These are phyloP conservation scores for Oxycera nigricornis DNA, from an alignment of 2,888 invertebrate genomes.

Conservation along the genomic window DNA sequence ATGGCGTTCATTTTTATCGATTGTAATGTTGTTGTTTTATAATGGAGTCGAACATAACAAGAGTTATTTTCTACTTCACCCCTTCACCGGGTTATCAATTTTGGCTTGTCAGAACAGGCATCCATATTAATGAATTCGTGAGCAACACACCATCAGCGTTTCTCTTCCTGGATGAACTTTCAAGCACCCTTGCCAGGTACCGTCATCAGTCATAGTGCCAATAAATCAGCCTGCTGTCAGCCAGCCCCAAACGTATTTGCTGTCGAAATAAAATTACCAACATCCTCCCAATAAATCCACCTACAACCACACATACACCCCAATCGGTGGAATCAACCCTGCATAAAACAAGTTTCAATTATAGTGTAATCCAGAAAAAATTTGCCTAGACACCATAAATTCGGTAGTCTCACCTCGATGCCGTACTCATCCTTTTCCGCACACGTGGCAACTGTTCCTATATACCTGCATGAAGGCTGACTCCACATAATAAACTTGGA, in stretches of 20 bases:
- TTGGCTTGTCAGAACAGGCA: too few relatives aligned
- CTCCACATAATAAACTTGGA: not conserved
- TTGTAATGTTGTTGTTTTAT: too few relatives aligned
- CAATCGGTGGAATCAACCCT: not conserved
- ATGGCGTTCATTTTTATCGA: too few relatives aligned
- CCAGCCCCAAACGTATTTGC: not conserved
- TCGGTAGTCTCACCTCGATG: constrained; percentile 10
- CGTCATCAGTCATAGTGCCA: not conserved
- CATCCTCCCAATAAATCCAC: constrained; percentile 16
- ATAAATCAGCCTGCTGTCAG: constrained; percentile 5
- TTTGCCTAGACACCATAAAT: constrained; percentile 25
- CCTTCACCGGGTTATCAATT: too few relatives aligned
- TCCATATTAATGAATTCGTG: too few relatives aligned
- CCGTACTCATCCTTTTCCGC: not conserved
- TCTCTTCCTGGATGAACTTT: too few relatives aligned
- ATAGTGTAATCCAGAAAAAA: constrained; percentile 1
- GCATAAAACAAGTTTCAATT: constrained; percentile 4
- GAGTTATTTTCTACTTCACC: too few relatives aligned
- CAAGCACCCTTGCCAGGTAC: not conserved
- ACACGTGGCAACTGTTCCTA: not conserved
- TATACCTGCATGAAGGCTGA: not conserved
- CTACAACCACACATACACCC: not conserved
- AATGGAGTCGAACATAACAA: too few relatives aligned
- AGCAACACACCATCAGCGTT: too few relatives aligned
- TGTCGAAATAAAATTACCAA: not conserved